Evolutionary conservation across 2,797 vertebrate species (phyloP), one percentile per base, ranked within the genome.

Genomic region (Hylomyscus alleni): DNA sequence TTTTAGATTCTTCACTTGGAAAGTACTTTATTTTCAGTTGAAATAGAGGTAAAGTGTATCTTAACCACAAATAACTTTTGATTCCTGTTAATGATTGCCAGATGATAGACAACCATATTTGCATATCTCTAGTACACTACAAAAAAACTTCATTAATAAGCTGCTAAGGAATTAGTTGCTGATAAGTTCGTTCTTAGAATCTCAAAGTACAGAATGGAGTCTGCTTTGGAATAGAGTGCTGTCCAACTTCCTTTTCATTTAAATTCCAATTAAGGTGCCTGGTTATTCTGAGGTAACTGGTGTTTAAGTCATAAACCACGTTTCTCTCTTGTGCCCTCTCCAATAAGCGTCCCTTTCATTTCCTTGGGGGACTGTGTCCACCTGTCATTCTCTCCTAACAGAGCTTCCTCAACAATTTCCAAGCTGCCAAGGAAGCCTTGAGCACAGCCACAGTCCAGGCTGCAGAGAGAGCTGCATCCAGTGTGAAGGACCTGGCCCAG

Each of bases 391-490:
- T 95, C 50, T 97, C 9, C 62, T 50, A 94, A 84, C 6, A 99
- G 99, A 98, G 99, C 97, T 99, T 99, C 92, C 97, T 99, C 37
- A 99, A 99, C 97, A 99, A 99, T 97, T 99, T 99, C 89, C 99
- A 99, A 95, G 93, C 72, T 1, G 98, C 99, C 7, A 98, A 98
- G 91, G 99, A 99, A 95, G 98, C 99, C 37, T 76, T 99, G 97
- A 98, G 98, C 6, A 87, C 98, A 24, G 99, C 99, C 83, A 99
- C 99, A 0, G 98, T 54, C 11, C 99, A 99, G 87, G 99, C 99
- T 3, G 99, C 99, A n/a, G 99, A 99, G 93, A 98, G 96, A 96
- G 99, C 99, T 58, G 99, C 99, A 58, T 99, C 98, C 56, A 99
- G 99, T 73, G 95, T 99, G 98, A 99, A 99, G 97, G 99, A 99